Evolutionary conservation across 2,888 invertebrate species (phyloP), one percentile per base, ranked within the genome.

Genomic region (Drosophila meridionalis): DNA sequence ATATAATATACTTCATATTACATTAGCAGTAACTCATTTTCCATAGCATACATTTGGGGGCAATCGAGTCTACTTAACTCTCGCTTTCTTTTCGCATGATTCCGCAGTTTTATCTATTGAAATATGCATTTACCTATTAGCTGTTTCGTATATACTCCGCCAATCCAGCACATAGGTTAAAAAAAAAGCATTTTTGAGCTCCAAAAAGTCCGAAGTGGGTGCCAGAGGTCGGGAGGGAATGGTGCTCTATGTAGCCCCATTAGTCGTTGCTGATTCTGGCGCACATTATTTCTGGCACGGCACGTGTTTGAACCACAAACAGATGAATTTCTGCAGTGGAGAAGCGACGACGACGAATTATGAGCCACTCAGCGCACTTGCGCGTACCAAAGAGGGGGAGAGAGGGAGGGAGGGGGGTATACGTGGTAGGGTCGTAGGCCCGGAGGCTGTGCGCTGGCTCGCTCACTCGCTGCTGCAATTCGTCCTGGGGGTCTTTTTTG

Each of bases 221-320:
- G 36, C 26, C 34, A 11, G 34, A 12, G 34, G 4, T 3, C 7
- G 36, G 4, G 28, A 5, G 34, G 47, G 12, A 47, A 58, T 56
- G 59, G 58, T 7, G 75, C 67, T 60, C 81, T 65, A 38, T 71
- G 47, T 64, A 71, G 77, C 81, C 77, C 83, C 90, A 88, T 82
- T 82, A 80, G 80, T 78, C 82, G 71, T 57, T 42, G 89, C 76
- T 74, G 81, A 87, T 84, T 67, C 84, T 72, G 74, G 73, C 55
- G 75, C 76, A 76, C 87, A 86, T 87, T 80, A 83, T 87, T 79
- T 79, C 82, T 87, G 73, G 85, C 74, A 73, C 69, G 84, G 87
- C 82, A 89, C 89, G 90, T 89, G 82, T 87, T 90, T 89, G 75
- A 88, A 88, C 87, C 91, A 70, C 89, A 90, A 83, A 83, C 90